Evolutionary conservation across 2,113 vertebrate genomes (phyloP).

Genomic region (Cephalopholis sonnerati): DNA sequence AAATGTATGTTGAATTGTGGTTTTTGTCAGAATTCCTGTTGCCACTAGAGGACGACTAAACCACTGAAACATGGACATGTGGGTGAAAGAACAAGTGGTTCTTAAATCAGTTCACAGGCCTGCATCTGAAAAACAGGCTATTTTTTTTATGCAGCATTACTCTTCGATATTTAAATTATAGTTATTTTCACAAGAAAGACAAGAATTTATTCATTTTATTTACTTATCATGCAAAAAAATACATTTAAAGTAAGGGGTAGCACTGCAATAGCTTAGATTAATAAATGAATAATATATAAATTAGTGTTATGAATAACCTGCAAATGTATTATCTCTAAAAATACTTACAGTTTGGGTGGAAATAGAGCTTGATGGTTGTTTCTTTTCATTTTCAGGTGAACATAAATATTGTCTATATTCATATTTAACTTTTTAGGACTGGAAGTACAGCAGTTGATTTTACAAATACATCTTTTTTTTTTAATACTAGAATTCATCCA

Average conservation of each 20-base stretch:
- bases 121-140: not conserved
- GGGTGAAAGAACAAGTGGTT: not conserved
- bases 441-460: not conserved
- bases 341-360: not conserved
- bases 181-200: no score
- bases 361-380: no score
- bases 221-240: no score
- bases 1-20: not conserved
- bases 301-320: not conserved
- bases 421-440: no score
- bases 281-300: no score
- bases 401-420: not conserved
- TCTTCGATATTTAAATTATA: not conserved
- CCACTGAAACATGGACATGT: not conserved
- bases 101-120: not conserved
- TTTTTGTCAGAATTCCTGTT: not conserved
- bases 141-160: not conserved
- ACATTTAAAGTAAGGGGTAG: no score
- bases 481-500: not conserved
- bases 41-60: constrained; percentile 2
- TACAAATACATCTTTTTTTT: not conserved
- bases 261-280: no score
- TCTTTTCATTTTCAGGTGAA: no score
- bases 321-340: not conserved
- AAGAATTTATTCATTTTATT: no score